Conservation (phyloP, 2,888 invertebrate species). For the Cryptocheilus praepositus region DNA sequence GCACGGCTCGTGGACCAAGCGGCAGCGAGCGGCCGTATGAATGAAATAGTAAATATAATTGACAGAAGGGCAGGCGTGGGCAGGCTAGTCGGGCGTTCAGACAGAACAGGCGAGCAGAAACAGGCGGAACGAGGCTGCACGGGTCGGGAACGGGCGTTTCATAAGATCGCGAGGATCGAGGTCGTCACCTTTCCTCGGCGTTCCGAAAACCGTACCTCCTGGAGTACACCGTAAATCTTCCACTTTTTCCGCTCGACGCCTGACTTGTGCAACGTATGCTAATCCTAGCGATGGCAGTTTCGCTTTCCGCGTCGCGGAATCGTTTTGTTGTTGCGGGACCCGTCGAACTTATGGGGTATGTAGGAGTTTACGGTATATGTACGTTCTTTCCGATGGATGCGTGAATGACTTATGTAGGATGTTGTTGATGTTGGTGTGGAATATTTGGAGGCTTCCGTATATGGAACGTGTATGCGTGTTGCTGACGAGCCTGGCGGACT, state of each 20-base stretch:
- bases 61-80: conserved; percentile 71
- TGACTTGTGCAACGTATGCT: no score
- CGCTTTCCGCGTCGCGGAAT: no score
- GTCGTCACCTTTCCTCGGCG: conserved; percentile 68
- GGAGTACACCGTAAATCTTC: conserved; percentile 39
- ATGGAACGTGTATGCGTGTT: no score
- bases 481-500: no score
- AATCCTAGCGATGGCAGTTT: no score
- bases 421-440: no score
- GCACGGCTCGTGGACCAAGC: conserved; percentile 62
- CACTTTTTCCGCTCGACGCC: conserved; percentile 15
- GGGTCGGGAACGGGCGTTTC: conserved; percentile 58
- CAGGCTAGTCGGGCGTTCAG: conserved; percentile 61
- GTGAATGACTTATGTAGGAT: no score
- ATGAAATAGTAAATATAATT: conserved; percentile 72
- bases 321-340: no score
- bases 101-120: conserved; percentile 61
- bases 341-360: no score
- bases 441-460: no score
- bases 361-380: no score
- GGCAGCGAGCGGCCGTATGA: conserved; percentile 57
- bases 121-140: conserved; percentile 55
- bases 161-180: conserved; percentile 63
- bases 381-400: no score
- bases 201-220: conserved; percentile 46